phyloP scores from a whole-genome alignment of 2,113 vertebrate genomes.

The Spea multiplicata region DNA sequence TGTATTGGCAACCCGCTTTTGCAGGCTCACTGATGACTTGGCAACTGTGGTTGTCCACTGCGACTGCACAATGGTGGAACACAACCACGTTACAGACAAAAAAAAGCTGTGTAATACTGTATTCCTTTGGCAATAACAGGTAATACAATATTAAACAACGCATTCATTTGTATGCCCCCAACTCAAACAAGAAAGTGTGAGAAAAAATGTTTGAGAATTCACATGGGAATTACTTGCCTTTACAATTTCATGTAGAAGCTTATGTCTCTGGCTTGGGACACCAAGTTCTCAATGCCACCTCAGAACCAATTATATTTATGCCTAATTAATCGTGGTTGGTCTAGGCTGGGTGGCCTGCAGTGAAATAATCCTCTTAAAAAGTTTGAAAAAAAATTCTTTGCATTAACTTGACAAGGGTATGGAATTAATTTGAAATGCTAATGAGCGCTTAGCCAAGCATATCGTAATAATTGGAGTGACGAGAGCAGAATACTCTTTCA shows the following conservation, averaged over 20 bases:
- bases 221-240: slow-evolving; percentile 32
- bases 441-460: slow-evolving; percentile 36
- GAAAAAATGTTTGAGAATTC: slow-evolving; percentile 28
- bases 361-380: slow-evolving; percentile 42
- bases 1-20: no score
- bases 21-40: no score
- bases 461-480: slow-evolving; percentile 35
- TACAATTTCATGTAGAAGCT: slow-evolving; percentile 16
- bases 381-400: slow-evolving; percentile 28
- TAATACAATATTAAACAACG: no score
- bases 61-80: no score
- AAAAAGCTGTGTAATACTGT: no score
- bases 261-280: slow-evolving; percentile 1
- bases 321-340: slow-evolving; percentile 25
- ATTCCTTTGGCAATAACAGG: no score
- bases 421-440: slow-evolving; percentile 43
- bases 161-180: no score
- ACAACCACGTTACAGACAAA: no score
- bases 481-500: slow-evolving; percentile 26
- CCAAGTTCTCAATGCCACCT: neutral
- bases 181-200: neutral
- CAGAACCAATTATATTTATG: slow-evolving; percentile 20
- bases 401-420: slow-evolving; percentile 20
- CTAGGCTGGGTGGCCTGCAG: slow-evolving; percentile 23
- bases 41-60: no score